Conservation (phyloP, 2,113 vertebrate species). For the Pseudopipra pipra region DNA sequence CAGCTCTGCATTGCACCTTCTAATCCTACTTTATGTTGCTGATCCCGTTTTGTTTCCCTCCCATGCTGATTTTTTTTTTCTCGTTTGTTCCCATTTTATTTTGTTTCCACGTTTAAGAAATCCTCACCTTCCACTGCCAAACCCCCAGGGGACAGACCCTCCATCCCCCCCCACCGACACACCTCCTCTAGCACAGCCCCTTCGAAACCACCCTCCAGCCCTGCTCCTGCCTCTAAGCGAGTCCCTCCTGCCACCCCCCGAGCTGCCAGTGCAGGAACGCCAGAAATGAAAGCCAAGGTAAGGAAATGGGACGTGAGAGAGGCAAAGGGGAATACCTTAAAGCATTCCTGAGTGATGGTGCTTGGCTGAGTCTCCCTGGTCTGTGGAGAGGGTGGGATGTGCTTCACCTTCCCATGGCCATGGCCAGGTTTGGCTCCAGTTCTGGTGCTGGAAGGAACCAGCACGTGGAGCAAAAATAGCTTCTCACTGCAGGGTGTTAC, state of each 20-base stretch:
- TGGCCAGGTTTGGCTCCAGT: background rate
- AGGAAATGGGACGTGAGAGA: slow-evolving; percentile 64
- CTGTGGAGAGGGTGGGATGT: background rate
- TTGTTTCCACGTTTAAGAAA: slow-evolving; percentile 78
- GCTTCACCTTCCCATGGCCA: background rate
- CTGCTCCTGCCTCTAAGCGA: slow-evolving; percentile 71
- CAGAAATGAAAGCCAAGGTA: slow-evolving; percentile 75
- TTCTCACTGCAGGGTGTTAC: background rate
- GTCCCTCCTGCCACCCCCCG: slow-evolving; percentile 75
- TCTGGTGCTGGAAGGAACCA: background rate
- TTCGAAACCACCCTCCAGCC: slow-evolving; percentile 76
- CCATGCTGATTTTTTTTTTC: slow-evolving; percentile 57
- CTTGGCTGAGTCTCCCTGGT: background rate
- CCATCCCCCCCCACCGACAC: slow-evolving; percentile 76
- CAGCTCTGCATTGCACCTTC: slow-evolving; percentile 29
- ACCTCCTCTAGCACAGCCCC: slow-evolving; percentile 74
- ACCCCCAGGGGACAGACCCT: slow-evolving; percentile 72
- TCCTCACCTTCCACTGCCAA: slow-evolving; percentile 80
- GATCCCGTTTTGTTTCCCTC: background rate
- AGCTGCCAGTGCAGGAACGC: slow-evolving; percentile 65
- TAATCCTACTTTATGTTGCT: background rate
- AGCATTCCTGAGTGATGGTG: background rate
- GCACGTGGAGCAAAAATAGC: background rate
- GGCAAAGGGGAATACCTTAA: accelerated
- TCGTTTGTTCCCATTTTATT: slow-evolving; percentile 72